Percentiles rank a stretch among this genome's conserved stretches.
Conservation (phyloP, 2,113 vertebrate species). For the Rissa tridactyla region DNA sequence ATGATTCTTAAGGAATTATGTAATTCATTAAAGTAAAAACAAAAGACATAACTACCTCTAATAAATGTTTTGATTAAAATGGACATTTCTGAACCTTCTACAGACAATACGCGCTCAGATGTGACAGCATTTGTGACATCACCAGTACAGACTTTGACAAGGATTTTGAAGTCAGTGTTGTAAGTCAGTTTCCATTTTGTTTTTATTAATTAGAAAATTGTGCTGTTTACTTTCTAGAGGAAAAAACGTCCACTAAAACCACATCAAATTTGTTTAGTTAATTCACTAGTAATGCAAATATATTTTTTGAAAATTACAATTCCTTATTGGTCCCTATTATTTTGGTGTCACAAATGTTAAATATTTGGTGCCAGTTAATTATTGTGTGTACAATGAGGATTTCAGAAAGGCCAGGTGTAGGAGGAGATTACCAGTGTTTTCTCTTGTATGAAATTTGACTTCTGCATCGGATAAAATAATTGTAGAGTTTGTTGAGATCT, state of each 20-base stretch:
- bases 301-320: constrained; percentile 4
- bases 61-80: constrained; percentile 49
- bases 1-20: background rate
- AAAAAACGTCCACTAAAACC: background rate
- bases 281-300: background rate
- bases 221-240: background rate
- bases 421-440: background rate
- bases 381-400: background rate
- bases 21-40: background rate
- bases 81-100: constrained; percentile 53
- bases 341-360: constrained; percentile 59
- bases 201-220: constrained; percentile 34
- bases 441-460: background rate
- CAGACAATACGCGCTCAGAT: constrained; percentile 47
- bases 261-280: background rate
- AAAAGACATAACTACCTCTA: background rate
- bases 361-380: constrained; percentile 10
- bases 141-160: constrained; percentile 58
- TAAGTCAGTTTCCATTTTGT: constrained; percentile 21
- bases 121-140: constrained; percentile 62
- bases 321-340: background rate
- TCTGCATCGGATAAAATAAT: background rate
- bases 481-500: background rate
- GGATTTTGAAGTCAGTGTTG: constrained; percentile 54
- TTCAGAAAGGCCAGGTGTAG: constrained; percentile 10